Evolutionary conservation across 2,797 vertebrate genomes (phyloP).

Genomic region (Gymnothorax javanicus): DNA sequence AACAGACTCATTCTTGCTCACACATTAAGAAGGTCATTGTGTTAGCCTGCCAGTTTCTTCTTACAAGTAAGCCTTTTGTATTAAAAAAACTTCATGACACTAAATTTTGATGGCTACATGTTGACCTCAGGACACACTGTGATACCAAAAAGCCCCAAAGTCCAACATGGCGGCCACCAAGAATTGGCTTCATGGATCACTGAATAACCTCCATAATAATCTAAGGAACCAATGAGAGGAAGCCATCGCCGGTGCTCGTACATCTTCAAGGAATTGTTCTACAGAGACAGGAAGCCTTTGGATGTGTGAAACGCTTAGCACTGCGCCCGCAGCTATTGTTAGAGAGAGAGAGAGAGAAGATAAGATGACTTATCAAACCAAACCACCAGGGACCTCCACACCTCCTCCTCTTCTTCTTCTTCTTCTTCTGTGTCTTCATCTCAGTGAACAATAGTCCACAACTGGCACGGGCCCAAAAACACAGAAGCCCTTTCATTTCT

Average conservation of each 20-base stretch:
- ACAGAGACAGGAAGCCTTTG: constrained; percentile 7
- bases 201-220: too few species aligned
- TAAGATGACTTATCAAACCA: constrained; percentile 34
- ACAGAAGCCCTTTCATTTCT: neutral
- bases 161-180: too few species aligned
- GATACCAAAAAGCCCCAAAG: too few species aligned
- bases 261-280: neutral
- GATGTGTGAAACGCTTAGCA: constrained; percentile 13
- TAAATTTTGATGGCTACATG: neutral
- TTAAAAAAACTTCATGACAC: neutral
- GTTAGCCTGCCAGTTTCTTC: neutral
- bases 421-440: neutral
- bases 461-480: constrained; percentile 2
- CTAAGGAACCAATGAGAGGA: too few species aligned
- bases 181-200: too few species aligned
- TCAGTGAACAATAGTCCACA: constrained; percentile 1
- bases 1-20: neutral
- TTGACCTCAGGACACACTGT: neutral
- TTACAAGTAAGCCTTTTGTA: neutral
- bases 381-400: constrained; percentile 4
- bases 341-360: neutral
- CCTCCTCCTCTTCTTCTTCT: constrained; percentile 8
- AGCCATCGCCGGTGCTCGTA: neutral
- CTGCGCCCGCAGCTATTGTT: constrained; percentile 24
- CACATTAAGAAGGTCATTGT: neutral